Base-by-base conservation (phyloP, 35 echinoderm and acorn worm genomes). In the Diadema setosum region DNA sequence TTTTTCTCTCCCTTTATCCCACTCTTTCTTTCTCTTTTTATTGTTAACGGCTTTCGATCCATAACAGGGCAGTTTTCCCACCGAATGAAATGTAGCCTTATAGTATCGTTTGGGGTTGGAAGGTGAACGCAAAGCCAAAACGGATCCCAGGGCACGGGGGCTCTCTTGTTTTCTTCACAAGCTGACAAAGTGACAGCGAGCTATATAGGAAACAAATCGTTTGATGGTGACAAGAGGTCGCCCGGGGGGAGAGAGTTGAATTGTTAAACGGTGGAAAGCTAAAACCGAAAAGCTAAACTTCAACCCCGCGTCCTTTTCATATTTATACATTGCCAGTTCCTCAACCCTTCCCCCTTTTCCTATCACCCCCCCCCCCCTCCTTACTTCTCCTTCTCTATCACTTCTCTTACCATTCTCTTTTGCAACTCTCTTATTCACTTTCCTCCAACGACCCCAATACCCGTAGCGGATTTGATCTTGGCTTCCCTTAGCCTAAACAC, bases 141-240 rank as follows among this genome's bases (percentile, higher is more conserved):
- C 30, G 73, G 73, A 36, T 78, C 73, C 73, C 73, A 44, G 40
- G 73, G 73, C 40, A 24, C 29, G 73, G 16, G 40, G 36, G 73
- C 35, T 39, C 44, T 78, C 40, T n/a, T n/a, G n/a, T n/a, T n/a
- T n/a, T n/a, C n/a, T n/a, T n/a, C 24, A 17, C 24, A 44, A 78
- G 73, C 40, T 78, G 73, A 78, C 73, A 25, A 24, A 43, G 40
- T 78, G 73, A 78, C 73, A 78, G 73, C 9, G 73, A 78, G 73
- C 33, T 78, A n/a, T n/a, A n/a, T n/a, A 41, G 37, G 33, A 44
- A 78, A 35, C 73, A 78, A 78, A 78, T 32, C 73, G 73, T 41
- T 78, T 78, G 39, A 78, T 23, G 17, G 35, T 78, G 73, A 78
- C 73, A 78, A 26, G 73, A 78, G n/a, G 73, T 78, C 73, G 73